These are phyloP conservation scores for Paraplagusia blochii DNA, from an alignment of 2,113 vertebrate genomes.

Conservation along the genomic window DNA sequence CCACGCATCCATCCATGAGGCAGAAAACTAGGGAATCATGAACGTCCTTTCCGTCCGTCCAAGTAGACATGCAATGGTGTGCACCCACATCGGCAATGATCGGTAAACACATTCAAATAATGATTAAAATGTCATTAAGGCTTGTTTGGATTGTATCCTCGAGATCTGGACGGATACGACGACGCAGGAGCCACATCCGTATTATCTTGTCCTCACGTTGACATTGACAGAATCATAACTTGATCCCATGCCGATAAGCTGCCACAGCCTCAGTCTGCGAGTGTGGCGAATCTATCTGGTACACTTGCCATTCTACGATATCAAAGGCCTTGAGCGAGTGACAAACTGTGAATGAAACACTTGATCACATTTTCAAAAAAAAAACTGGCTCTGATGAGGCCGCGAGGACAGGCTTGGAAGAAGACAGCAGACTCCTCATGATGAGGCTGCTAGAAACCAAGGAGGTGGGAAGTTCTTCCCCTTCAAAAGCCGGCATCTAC, in stretches of 20 bases:
- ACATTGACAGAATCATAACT: conserved; percentile 1
- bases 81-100: too few species aligned
- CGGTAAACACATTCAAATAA: conserved; percentile 9
- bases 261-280: conserved; percentile 22
- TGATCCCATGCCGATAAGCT: conserved; percentile 34
- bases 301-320: conserved; percentile 36
- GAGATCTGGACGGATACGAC: not conserved
- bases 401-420: conserved; percentile 29
- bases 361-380: conserved; percentile 45
- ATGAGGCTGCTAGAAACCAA: conserved; percentile 14
- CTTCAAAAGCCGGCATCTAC: conserved; percentile 29
- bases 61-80: too few species aligned
- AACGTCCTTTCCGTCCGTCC: too few species aligned
- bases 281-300: conserved; percentile 27
- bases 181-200: conserved; percentile 3
- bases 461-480: conserved; percentile 17
- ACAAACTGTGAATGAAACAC: conserved; percentile 38
- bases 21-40: too few species aligned
- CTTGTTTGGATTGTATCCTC: not conserved
- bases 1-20: too few species aligned
- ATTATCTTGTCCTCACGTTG: not conserved
- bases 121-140: too few species aligned
- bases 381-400: conserved; percentile 46
- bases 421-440: conserved; percentile 21
- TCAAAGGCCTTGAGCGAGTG: conserved; percentile 39